Evolutionary conservation across 1,140 invertebrate genomes (phyloP), one percentile per base, ranked within the genome.

Genomic region (Cephus cinctus): DNA sequence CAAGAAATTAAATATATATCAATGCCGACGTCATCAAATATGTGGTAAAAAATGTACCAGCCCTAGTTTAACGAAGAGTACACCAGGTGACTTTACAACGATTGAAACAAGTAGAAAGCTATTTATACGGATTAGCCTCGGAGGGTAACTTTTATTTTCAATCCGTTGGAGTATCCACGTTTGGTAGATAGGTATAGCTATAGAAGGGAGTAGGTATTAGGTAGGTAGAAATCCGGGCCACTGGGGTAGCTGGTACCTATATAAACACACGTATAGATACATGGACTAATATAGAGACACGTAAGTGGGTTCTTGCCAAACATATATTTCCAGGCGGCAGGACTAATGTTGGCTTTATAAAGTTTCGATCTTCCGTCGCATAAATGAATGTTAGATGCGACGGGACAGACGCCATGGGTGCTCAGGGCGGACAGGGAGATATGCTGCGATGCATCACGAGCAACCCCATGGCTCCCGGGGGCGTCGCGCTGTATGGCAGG

Each of bases 81-180:
- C n/a, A n/a, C n/a, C n/a, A n/a, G n/a, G n/a, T n/a, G n/a, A n/a
- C n/a, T n/a, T n/a, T n/a, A n/a, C 41, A 35, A 43, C 52, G 49
- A 50, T 61, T 56, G 59, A 62, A 54, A 58, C 34, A 42, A 45
- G 45, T 35, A 34, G 46, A 27, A 14, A 23, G 50, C 53, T 49
- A 61, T 64, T 64, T 52, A 55, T 62, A 64, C 51, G 51, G 34
- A 55, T 64, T 64, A 62, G 45, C 46, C 55, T 46, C 45, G 56
- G 55, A n/a, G n/a, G n/a, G n/a, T 60, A 41, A 56, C 60, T 63
- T 64, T 64, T 64, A 64, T 64, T 63, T 64, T 64, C 62, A 61
- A 63, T 64, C 50, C 23, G 30, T 16, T 27, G 25, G 25, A 27
- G 25, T 8, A 27, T n/a, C 25, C 25, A 8, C 25, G n/a, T n/a